Conservation (phyloP, 2,113 vertebrate genomes). For the Poeciliopsis retropinna region DNA sequence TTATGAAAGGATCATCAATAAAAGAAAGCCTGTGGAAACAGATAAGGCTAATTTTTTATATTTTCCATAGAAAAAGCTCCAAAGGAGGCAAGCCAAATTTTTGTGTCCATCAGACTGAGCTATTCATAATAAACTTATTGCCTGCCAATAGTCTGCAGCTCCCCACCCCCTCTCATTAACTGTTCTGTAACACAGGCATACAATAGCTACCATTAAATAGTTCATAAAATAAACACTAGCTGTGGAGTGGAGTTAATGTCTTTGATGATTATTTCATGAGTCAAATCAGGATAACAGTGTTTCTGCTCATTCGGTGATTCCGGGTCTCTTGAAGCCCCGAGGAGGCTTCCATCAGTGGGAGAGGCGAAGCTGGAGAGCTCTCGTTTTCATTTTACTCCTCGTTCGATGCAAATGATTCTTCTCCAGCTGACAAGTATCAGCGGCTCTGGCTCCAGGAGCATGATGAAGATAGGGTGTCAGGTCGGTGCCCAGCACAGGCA, state of each 20-base stretch:
- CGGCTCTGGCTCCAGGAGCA: slow-evolving; percentile 31
- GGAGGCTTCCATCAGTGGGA: slow-evolving; percentile 47
- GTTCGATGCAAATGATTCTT: slow-evolving; percentile 61
- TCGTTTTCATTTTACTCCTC: slow-evolving; percentile 39
- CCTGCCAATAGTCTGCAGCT: slow-evolving; percentile 43
- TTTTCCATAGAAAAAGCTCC: slow-evolving; percentile 19
- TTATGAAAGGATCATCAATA: slow-evolving; percentile 25
- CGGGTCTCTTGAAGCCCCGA: slow-evolving; percentile 38
- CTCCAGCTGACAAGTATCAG: slow-evolving; percentile 50
- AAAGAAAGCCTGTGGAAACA: slow-evolving; percentile 26
- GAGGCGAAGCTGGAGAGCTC: slow-evolving; percentile 47
- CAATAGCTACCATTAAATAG: slow-evolving; percentile 56
- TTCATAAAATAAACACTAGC: slow-evolving; percentile 60
- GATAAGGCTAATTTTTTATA: slow-evolving; percentile 31
- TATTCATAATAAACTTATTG: slow-evolving; percentile 39
- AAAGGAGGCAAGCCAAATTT: slow-evolving; percentile 34
- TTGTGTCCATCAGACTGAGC: slow-evolving; percentile 16
- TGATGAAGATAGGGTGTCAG: slow-evolving; percentile 63
- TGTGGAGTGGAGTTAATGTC: slow-evolving; percentile 64
- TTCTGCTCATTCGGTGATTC: slow-evolving; percentile 45
- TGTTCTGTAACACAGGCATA: slow-evolving; percentile 43
- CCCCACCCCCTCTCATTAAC: slow-evolving; percentile 34
- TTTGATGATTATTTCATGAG: slow-evolving; percentile 72
- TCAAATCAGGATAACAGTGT: slow-evolving; percentile 54
- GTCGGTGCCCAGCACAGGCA: slow-evolving; percentile 8